A percentile compares a stretch with the other conserved stretches of the same genome.
Conservation (phyloP, 2,888 invertebrate genomes). For the Allacma fusca region DNA sequence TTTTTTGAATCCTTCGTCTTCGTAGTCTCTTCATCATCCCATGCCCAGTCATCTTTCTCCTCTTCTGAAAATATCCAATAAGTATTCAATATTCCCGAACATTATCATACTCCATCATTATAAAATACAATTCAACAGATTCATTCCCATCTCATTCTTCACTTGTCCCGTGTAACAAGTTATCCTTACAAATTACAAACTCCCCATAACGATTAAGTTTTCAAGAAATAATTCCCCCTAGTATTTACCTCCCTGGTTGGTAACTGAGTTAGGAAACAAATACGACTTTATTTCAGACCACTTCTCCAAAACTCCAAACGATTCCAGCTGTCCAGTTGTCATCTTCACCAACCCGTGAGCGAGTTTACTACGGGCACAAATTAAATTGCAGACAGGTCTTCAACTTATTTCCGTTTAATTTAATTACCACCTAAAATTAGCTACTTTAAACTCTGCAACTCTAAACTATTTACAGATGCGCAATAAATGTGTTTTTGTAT, state of each 20-base stretch:
- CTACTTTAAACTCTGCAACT: no score
- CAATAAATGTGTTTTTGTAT: no score
- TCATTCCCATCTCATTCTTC: neutral
- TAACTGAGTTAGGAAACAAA: slow-evolving; percentile 28
- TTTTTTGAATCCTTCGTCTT: slow-evolving; percentile 20
- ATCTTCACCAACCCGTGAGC: slow-evolving; percentile 45
- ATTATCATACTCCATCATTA: no score
- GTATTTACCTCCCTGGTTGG: neutral
- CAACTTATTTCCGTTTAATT: no score
- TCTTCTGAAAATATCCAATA: slow-evolving; percentile 42
- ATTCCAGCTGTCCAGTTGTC: slow-evolving; percentile 54
- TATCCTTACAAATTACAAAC: no score
- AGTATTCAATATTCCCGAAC: no score
- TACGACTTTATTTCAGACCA: slow-evolving; percentile 49
- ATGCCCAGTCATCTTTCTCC: slow-evolving; percentile 31
- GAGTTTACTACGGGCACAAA: no score
- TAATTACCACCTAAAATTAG: no score
- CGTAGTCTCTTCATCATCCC: slow-evolving; percentile 28
- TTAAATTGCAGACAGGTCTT: no score
- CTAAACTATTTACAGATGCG: no score
- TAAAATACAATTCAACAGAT: neutral
- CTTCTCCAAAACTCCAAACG: slow-evolving; percentile 55
- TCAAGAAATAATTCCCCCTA: neutral
- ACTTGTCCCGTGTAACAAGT: no score
- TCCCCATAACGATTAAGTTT: no score